Evolutionary conservation across 35 echinoderm and acorn worm genomes (phyloP).

Genomic region (Heliocidaris erythrogramma): DNA sequence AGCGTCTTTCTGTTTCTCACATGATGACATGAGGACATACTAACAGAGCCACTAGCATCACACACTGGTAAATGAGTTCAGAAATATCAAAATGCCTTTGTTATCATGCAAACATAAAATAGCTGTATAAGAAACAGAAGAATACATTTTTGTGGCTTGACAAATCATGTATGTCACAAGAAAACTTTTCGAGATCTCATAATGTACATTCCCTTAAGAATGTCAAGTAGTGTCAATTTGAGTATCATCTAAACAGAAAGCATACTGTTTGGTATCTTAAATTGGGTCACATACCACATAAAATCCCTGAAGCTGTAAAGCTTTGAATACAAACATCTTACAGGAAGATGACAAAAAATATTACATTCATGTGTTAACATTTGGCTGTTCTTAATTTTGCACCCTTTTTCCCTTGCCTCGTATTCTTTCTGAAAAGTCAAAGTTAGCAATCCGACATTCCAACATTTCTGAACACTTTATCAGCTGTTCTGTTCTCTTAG

Average conservation of each 20-base stretch:
- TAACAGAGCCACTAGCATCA: background rate
- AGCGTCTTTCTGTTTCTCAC: background rate
- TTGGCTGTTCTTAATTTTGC: background rate
- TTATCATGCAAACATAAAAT: background rate
- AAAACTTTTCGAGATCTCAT: background rate
- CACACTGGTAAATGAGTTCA: constrained; percentile 9
- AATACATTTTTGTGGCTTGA: background rate
- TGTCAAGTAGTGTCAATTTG: background rate
- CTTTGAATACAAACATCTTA: background rate
- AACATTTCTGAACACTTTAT: background rate
- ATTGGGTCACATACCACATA: background rate
- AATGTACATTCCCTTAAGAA: background rate
- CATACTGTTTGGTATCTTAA: background rate
- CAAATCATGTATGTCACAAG: background rate
- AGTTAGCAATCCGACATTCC: background rate
- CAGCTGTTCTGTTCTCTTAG: background rate
- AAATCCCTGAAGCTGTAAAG: background rate
- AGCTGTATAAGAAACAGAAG: background rate
- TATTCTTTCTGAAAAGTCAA: background rate
- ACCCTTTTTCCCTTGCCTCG: background rate
- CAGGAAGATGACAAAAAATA: background rate
- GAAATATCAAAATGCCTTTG: background rate
- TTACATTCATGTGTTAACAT: background rate
- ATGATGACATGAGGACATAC: background rate
- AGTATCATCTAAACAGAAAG: background rate